Evolutionary conservation across 2,113 vertebrate species (phyloP).

Genomic region (Antechinus flavipes): DNA sequence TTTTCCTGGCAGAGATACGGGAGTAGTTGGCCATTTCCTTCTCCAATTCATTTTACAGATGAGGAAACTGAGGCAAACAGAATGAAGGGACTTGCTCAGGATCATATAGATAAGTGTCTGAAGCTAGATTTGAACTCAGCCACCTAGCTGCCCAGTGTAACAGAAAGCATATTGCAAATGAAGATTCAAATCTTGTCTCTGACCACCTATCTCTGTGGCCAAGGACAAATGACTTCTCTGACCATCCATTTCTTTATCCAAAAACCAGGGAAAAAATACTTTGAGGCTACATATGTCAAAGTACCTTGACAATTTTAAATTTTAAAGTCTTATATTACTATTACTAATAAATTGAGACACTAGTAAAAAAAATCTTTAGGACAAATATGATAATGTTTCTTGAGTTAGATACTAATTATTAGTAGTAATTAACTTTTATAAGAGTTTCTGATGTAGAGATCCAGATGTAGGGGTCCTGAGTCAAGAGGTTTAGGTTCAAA

Average conservation of each 20-base stretch:
- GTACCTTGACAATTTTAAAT: background rate
- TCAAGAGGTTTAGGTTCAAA: background rate
- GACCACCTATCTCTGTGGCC: background rate
- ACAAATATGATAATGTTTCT: background rate
- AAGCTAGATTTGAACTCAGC: background rate
- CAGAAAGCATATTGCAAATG: background rate
- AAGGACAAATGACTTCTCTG: background rate
- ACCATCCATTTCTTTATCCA: background rate
- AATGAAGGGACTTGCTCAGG: background rate
- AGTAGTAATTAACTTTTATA: background rate
- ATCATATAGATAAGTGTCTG: background rate
- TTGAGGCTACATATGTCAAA: background rate
- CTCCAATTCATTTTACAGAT: background rate
- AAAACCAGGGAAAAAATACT: background rate
- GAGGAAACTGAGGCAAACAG: background rate
- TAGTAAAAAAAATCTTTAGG: background rate
- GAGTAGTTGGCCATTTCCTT: background rate
- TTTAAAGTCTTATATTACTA: background rate
- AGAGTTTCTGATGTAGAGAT: background rate
- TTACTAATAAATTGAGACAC: background rate
- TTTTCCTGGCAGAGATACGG: background rate
- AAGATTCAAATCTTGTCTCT: background rate
- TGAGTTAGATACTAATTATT: background rate
- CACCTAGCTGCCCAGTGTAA: background rate
- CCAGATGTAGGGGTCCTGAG: background rate